These are phyloP conservation scores for Drosophila tripunctata DNA, from an alignment of 2,888 invertebrate species.

Conservation along the genomic window DNA sequence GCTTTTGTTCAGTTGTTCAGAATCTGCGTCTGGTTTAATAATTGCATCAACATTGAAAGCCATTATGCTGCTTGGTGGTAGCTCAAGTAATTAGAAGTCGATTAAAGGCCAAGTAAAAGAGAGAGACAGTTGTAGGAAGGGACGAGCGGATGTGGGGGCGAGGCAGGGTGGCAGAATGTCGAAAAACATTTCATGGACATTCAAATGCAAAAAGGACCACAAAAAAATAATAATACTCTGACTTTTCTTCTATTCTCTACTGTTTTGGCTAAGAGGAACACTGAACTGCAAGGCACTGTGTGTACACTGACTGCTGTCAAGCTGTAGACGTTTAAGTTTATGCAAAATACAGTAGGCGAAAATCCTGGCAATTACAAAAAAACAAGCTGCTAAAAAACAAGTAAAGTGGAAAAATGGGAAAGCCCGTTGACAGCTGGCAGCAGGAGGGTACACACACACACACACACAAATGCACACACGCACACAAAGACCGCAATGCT, in stretches of 20 bases:
- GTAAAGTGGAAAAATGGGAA: conserved; percentile 30
- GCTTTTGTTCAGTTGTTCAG: neutral
- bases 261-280: neutral
- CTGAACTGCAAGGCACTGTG: conserved; percentile 17
- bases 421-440: conserved; percentile 61
- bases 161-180: conserved; percentile 41
- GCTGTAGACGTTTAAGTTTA: conserved; percentile 54
- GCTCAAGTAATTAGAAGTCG: conserved; percentile 79
- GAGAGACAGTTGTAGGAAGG: too few species aligned
- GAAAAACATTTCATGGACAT: conserved; percentile 67
- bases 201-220: conserved; percentile 59
- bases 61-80: conserved; percentile 57
- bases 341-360: conserved; percentile 51
- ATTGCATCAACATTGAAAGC: conserved; percentile 51
- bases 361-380: conserved; percentile 72
- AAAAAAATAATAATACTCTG: conserved; percentile 65
- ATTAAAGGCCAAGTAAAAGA: conserved; percentile 50
- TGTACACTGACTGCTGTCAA: conserved; percentile 1
- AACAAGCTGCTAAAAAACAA: conserved; percentile 22
- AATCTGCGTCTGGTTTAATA: conserved; percentile 35
- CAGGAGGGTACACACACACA: conserved; percentile 37
- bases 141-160: neutral
- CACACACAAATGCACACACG: conserved; percentile 15
- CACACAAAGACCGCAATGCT: conserved; percentile 54
- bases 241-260: neutral